Percentiles rank a stretch among this genome's conserved stretches.
Conservation (phyloP, 2,888 invertebrate species). For the Ophion ellenae region DNA sequence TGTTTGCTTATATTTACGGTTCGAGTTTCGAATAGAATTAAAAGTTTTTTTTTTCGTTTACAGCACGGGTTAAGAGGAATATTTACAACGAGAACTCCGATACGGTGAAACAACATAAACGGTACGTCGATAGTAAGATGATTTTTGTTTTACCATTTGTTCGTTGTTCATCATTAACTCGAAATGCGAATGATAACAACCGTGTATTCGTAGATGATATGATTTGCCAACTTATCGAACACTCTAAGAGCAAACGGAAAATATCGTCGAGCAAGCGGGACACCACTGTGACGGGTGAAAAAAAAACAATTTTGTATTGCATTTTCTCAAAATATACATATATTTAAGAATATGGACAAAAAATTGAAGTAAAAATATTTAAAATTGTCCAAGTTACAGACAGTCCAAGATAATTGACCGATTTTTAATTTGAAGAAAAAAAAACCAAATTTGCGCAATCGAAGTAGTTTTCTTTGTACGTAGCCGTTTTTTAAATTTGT, state of each 20-base stretch:
- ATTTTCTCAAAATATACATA: too few species aligned
- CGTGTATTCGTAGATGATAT: not conserved
- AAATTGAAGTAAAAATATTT: too few species aligned
- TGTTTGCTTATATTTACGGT: not conserved
- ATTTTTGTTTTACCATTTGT: not conserved
- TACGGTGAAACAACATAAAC: conserved; percentile 1
- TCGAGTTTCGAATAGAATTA: conserved; percentile 60
- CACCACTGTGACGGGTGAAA: too few species aligned
- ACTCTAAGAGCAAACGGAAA: conserved; percentile 53
- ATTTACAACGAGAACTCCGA: conserved; percentile 61
- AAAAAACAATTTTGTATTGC: too few species aligned
- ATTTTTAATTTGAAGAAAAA: too few species aligned
- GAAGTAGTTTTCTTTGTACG: too few species aligned
- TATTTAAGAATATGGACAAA: too few species aligned
- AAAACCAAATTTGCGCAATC: too few species aligned
- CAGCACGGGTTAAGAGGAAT: conserved; percentile 64
- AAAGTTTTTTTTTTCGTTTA: conserved; percentile 56
- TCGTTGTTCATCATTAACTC: not conserved
- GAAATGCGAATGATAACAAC: not conserved
- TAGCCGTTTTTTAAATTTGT: too few species aligned
- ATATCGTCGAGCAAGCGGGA: not conserved
- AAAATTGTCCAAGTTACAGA: too few species aligned
- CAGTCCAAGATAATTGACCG: too few species aligned
- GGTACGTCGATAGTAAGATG: conserved; percentile 12
- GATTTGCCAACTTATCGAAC: not conserved